Base-by-base conservation (phyloP, 2,113 vertebrate species). In the Hippopotamus amphibius region DNA sequence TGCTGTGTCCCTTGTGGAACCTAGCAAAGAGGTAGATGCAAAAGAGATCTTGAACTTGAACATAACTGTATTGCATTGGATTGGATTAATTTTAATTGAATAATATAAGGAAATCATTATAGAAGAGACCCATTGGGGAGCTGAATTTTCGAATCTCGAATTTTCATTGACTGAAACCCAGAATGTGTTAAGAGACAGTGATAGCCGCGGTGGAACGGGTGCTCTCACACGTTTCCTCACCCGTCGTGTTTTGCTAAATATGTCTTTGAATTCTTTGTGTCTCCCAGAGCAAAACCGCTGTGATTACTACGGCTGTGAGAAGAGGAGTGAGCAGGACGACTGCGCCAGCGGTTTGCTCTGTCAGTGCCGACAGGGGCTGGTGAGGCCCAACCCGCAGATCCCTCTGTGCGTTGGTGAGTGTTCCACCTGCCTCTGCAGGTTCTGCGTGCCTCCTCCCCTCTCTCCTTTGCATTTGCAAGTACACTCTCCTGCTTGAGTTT, bases 271-370 rank as follows among this genome's bases (percentile, higher is more conserved):
- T 57, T 85, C 12, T 83, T 66, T 84, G 28, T 94, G 24, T 13
- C 61, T 80, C 53, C 33, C 15, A 98, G 98, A 0, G 0, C 1
- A 50, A 76, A 0, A 2, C 14, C 14, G 0, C 2, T 98, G 98
- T 92, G 87, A 92, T 0, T 85, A 57, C 55, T 80, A 61, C 1
- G 92, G 93, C 1, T 98, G 98, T 92, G 0, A 2, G 4, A 0
- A 22, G 0, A 0, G 1, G 0, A 4, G 4, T 2, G 0, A 0
- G 0, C 0, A 0, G 0, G 22, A 16, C 2, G 0, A 9, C 0
- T 98, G 98, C 30, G 2, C 0, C 3, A 0, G 28, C 16, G 2
- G 2, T 24, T 41, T 77, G 4, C 24, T 17, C 0, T 98, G 98
- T 7, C 0, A 4, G 3, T 98, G 98, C 84, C 66, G 79, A 68